Evolutionary conservation across 2,113 vertebrate genomes (phyloP).

Genomic region (Pedetes capensis): DNA sequence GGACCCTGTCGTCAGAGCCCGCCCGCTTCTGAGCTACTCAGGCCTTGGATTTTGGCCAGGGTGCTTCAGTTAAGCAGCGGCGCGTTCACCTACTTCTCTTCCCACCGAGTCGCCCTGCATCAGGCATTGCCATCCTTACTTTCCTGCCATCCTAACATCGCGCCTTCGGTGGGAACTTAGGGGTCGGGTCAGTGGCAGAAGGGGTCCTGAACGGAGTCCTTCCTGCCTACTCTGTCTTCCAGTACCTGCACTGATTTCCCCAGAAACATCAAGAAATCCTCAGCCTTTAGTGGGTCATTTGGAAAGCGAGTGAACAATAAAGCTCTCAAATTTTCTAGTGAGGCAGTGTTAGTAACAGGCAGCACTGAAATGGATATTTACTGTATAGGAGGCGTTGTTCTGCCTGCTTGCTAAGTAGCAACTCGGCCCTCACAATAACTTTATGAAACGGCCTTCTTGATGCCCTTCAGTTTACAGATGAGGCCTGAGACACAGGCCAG

Average conservation of each 20-base stretch:
- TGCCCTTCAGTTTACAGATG: not conserved
- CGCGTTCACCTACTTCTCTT: rapidly evolving
- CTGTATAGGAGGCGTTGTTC: not conserved
- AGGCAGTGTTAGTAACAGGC: not conserved
- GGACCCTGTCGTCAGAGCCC: not conserved
- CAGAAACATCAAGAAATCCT: not conserved
- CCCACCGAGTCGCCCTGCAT: rapidly evolving
- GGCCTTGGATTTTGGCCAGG: not conserved
- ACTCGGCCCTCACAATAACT: not conserved
- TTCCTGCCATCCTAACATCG: rapidly evolving
- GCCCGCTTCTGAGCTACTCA: rapidly evolving
- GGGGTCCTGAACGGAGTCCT: not conserved
- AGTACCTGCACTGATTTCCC: too few species aligned
- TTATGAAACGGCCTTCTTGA: not conserved
- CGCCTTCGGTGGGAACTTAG: too few species aligned
- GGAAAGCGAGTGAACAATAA: not conserved
- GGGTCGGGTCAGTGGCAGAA: rapidly evolving
- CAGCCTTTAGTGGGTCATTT: not conserved
- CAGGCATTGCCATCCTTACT: too few species aligned
- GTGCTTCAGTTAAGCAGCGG: too few species aligned
- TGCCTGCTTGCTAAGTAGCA: not conserved
- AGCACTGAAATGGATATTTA: too few species aligned
- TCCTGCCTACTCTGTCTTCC: not conserved
- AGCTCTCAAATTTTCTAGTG: not conserved
- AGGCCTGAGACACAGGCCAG: not conserved